Evolutionary conservation across 2,113 vertebrate genomes (phyloP), one percentile per base, ranked within the genome.

Genomic region (Eptesicus fuscus): DNA sequence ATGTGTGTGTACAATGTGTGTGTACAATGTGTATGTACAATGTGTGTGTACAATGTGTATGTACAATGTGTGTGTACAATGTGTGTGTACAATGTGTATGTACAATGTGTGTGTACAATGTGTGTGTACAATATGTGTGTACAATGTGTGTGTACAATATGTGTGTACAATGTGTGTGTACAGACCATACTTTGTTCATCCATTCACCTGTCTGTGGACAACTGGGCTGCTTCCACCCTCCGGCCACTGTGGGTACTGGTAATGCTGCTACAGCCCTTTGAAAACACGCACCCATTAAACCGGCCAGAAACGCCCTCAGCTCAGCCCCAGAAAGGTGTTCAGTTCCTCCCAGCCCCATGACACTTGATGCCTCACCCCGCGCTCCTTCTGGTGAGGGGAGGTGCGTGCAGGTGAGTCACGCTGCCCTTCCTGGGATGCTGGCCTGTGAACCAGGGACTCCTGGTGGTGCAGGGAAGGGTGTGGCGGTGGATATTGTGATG

Each of bases 1-100:
- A 5, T 1, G 12, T 12, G 0, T 7, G 23, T 0, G 8, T 22
- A 11, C 9, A 37, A 5, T 1, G 12, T 12, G 0, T 7, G 23
- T 0, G 8, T 22, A 11, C 9, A 37, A n/a, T n/a, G n/a, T n/a
- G n/a, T n/a, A n/a, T n/a, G n/a, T n/a, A n/a, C 35, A 69, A 5
- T 1, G 12, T 12, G 0, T 7, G 23, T 0, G 8, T 22, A 11
- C 9, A 37, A n/a, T n/a, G n/a, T n/a, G n/a, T n/a, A n/a, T n/a
- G n/a, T n/a, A n/a, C 35, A 69, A 5, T 1, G 12, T 12, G 0
- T 7, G 23, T 0, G 8, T 22, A 11, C 9, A 37, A 5, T 1
- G 12, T 12, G 0, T 7, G 23, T 0, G 8, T 22, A 11, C 9
- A 37, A n/a, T n/a, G n/a, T n/a, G n/a, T n/a, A n/a, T n/a, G n/a